Conservation (phyloP, 2,888 invertebrate genomes). For the Synergus gifuensis region DNA sequence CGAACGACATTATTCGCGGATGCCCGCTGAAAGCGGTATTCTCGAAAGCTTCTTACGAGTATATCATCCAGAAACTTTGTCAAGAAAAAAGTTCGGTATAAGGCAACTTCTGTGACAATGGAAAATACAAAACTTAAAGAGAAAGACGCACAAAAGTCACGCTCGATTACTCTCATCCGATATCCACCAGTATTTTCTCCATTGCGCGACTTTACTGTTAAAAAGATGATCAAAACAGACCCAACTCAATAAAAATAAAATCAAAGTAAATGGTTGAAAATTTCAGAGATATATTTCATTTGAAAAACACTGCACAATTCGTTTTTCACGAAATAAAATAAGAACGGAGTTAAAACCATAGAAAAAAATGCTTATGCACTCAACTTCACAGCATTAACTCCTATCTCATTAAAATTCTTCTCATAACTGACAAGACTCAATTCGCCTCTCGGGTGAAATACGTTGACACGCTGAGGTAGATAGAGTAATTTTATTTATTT, state of each 20-base stretch:
- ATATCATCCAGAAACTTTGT: slow-evolving; percentile 27
- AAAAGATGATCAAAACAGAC: background rate
- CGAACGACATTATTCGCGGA: slow-evolving; percentile 19
- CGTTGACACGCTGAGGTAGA: slow-evolving; percentile 16
- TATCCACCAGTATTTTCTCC: background rate
- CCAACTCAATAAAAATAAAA: no score
- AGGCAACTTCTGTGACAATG: background rate
- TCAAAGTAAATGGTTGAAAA: no score
- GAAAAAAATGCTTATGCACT: no score
- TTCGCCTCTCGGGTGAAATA: slow-evolving; percentile 4
- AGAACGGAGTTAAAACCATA: no score
- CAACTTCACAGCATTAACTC: background rate
- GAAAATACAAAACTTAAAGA: background rate
- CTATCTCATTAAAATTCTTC: background rate
- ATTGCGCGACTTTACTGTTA: background rate
- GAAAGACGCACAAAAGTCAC: background rate
- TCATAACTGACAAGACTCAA: background rate
- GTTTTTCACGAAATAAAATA: no score
- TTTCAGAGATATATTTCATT: no score
- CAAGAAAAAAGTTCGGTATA: slow-evolving; percentile 14
- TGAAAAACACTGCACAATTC: background rate
- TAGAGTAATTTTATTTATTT: slow-evolving; percentile 38
- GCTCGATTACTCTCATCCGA: slow-evolving; percentile 4
- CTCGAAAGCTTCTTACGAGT: slow-evolving; percentile 35
- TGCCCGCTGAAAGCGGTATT: background rate